Percentiles rank a stretch among this genome's conserved stretches.
These are phyloP conservation scores for Pluvianellus socialis DNA, from an alignment of 2,113 vertebrate species.

Conservation along the genomic window DNA sequence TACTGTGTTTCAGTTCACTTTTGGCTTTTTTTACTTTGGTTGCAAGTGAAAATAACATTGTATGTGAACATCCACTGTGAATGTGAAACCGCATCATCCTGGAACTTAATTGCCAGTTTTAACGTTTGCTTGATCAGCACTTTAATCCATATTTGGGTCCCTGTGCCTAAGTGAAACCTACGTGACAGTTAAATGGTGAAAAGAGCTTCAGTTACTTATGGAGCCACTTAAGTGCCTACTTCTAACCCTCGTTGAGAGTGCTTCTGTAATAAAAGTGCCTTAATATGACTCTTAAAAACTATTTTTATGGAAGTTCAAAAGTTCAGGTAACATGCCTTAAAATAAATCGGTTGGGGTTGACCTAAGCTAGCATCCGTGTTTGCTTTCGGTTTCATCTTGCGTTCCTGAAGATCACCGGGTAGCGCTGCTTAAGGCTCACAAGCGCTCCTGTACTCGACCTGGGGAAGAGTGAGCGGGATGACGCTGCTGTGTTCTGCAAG, in stretches of 20 bases:
- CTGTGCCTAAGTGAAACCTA: not conserved
- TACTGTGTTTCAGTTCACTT: not conserved
- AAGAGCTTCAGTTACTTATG: not conserved
- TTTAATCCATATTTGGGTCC: not conserved
- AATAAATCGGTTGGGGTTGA: not conserved
- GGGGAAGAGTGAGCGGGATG: no score
- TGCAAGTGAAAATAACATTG: not conserved
- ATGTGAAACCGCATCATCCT: not conserved
- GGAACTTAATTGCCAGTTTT: not conserved
- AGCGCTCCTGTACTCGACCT: rapidly evolving
- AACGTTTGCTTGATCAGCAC: not conserved
- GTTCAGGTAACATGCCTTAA: not conserved
- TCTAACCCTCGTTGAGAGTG: not conserved
- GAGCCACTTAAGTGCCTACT: not conserved
- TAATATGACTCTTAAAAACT: not conserved
- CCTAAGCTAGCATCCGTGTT: not conserved
- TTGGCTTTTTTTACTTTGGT: not conserved
- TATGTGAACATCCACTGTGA: not conserved
- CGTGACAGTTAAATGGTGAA: not conserved
- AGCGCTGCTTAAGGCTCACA: not conserved
- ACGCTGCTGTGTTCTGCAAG: rapidly evolving
- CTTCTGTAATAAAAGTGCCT: not conserved
- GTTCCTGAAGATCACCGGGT: rapidly evolving
- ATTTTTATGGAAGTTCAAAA: not conserved
- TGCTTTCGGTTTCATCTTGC: not conserved